Evolutionary conservation across 2,113 vertebrate genomes (phyloP).

Genomic region (Hystrix cristata): DNA sequence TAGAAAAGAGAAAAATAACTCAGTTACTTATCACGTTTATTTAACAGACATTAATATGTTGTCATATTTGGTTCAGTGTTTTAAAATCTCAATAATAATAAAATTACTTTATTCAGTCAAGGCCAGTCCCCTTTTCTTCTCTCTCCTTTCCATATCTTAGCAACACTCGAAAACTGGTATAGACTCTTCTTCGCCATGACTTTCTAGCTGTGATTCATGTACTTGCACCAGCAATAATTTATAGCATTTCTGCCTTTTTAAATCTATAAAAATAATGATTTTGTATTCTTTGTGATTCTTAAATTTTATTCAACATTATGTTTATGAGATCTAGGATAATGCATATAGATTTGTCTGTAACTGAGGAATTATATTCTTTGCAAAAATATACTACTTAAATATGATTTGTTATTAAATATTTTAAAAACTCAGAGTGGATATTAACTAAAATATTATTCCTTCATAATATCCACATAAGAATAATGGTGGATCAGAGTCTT

Average conservation of each 20-base stretch:
- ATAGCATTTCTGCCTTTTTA: background rate
- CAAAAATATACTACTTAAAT: background rate
- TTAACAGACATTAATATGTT: background rate
- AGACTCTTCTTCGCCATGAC: background rate
- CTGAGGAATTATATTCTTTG: background rate
- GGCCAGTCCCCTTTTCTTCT: background rate
- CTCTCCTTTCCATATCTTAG: background rate
- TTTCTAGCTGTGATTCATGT: background rate
- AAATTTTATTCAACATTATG: background rate
- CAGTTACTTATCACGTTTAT: background rate
- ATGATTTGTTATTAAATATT: background rate
- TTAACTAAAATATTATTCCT: background rate
- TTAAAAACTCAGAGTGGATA: background rate
- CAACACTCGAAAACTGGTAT: background rate
- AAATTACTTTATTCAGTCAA: background rate
- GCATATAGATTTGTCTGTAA: background rate
- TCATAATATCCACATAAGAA: background rate
- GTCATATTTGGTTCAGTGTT: background rate
- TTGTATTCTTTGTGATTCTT: background rate
- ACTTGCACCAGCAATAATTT: background rate
- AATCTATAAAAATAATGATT: conserved; percentile 33
- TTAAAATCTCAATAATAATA: conserved; percentile 17
- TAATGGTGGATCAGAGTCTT: background rate
- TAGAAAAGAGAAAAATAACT: background rate
- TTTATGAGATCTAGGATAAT: background rate